Percentiles rank a stretch among this genome's conserved stretches.
Conservation (phyloP, 2,113 vertebrate species). For the Isichthys henryi region DNA sequence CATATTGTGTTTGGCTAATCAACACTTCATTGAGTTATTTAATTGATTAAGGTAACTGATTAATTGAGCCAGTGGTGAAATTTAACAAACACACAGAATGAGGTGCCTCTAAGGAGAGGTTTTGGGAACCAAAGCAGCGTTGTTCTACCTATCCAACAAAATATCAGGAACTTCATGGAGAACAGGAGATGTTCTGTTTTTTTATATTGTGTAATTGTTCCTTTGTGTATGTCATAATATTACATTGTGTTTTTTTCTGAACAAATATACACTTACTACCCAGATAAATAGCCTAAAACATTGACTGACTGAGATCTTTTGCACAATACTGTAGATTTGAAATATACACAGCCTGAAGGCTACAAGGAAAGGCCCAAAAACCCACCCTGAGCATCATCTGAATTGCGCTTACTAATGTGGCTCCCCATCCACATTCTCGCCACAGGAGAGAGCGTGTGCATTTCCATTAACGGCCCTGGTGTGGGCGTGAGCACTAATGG, state of each 20-base stretch:
- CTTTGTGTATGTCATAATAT: not conserved
- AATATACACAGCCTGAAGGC: not conserved
- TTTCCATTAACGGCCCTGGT: conserved; percentile 44
- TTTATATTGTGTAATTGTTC: not conserved
- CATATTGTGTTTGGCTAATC: not conserved
- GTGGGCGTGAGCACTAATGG: conserved; percentile 36
- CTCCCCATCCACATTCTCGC: conserved; percentile 36
- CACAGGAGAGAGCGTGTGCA: conserved; percentile 24
- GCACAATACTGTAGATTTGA: not conserved
- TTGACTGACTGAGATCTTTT: not conserved
- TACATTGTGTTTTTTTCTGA: not conserved
- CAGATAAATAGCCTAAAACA: not conserved
- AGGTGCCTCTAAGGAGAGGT: not conserved
- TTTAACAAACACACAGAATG: not conserved
- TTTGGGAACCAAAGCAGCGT: not conserved
- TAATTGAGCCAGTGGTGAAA: not conserved
- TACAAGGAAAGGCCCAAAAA: not conserved
- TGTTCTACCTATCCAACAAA: not conserved
- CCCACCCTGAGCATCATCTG: conserved; percentile 24
- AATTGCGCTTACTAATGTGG: conserved; percentile 43
- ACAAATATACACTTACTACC: not conserved
- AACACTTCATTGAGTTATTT: not conserved
- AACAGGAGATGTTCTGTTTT: not conserved
- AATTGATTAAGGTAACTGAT: not conserved
- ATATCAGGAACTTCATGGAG: not conserved